Percentiles rank a stretch among this genome's conserved stretches.
Conservation (phyloP, 2,797 vertebrate species). For the Chlorospingus flavigularis region DNA sequence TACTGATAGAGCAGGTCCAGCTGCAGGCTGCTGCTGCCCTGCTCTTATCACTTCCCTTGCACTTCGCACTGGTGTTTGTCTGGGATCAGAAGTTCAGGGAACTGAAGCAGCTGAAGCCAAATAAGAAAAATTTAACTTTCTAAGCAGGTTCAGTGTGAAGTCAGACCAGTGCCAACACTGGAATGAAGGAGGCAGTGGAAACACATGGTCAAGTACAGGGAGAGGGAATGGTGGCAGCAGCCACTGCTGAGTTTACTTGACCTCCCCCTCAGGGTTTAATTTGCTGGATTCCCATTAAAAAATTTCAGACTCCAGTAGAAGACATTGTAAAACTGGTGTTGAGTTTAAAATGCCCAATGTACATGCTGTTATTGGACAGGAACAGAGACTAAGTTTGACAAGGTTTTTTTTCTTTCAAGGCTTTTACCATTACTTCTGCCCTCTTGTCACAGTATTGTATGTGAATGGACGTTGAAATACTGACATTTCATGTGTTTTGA, state of each 20-base stretch:
- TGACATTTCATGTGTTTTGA: background rate
- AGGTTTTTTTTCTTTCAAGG: background rate
- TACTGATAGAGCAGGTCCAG: background rate
- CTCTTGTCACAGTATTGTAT: background rate
- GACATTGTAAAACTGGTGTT: background rate
- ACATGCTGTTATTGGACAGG: background rate
- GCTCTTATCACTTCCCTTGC: background rate
- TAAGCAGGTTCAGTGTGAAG: background rate
- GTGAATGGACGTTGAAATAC: background rate
- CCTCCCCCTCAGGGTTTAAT: background rate
- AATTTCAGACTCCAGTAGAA: background rate
- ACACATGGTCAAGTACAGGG: background rate
- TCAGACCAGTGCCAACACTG: background rate
- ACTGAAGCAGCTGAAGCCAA: background rate
- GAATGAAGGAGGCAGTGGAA: background rate
- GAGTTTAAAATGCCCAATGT: background rate
- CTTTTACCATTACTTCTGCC: background rate
- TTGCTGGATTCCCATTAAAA: background rate
- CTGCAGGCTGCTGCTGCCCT: background rate
- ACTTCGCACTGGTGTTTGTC: background rate
- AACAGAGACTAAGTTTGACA: background rate
- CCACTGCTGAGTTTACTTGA: background rate
- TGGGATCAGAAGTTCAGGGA: slow-evolving; percentile 1
- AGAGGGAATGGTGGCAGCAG: background rate
- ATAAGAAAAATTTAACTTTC: slow-evolving; percentile 9